phyloP scores from a whole-genome alignment of 2,888 invertebrate genomes.

The Phaonia tiefii region DNA sequence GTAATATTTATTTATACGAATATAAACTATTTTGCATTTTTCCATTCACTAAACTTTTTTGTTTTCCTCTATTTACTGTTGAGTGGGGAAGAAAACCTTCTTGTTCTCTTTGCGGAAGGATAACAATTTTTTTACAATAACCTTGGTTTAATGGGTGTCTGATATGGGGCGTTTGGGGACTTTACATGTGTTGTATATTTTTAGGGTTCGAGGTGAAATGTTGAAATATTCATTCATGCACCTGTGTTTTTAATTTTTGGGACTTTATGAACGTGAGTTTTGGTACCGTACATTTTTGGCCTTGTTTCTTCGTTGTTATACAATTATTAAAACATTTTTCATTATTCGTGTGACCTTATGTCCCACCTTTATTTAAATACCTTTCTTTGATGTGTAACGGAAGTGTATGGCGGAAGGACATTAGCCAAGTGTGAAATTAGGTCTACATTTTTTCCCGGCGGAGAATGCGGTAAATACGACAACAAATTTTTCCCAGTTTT shows the following conservation, averaged over 20 bases:
- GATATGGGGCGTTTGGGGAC: too few species aligned
- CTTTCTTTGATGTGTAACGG: background rate
- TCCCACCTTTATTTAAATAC: too few species aligned
- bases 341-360: background rate
- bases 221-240: too few species aligned
- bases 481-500: slow-evolving; percentile 33
- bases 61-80: too few species aligned
- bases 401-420: slow-evolving; percentile 4
- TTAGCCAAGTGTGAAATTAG: slow-evolving; percentile 45
- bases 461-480: background rate
- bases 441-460: slow-evolving; percentile 1
- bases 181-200: too few species aligned
- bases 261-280: slow-evolving; percentile 9
- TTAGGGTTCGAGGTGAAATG: too few species aligned
- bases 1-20: background rate
- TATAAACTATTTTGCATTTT: background rate
- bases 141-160: too few species aligned
- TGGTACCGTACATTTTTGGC: background rate
- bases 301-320: slow-evolving; percentile 8
- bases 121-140: too few species aligned
- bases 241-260: too few species aligned
- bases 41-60: too few species aligned
- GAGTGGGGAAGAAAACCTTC: too few species aligned
- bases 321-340: slow-evolving; percentile 49
- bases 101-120: too few species aligned